Percentiles rank a stretch among this genome's conserved stretches.
phyloP scores from a whole-genome alignment of 2,797 vertebrate genomes.

The Galago senegalensis region DNA sequence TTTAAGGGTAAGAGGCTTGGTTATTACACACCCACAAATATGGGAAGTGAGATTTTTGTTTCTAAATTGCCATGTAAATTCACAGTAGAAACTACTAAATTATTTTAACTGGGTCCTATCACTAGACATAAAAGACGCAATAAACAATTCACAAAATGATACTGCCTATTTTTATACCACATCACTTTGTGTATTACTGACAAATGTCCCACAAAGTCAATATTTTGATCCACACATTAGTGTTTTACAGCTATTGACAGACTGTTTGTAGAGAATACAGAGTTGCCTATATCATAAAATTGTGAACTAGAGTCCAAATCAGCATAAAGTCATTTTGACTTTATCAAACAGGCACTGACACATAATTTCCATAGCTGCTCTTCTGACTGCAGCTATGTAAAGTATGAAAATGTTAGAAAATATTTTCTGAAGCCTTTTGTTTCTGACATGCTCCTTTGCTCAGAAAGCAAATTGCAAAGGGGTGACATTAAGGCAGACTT shows the following conservation, averaged over 20 bases:
- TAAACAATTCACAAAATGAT: neutral
- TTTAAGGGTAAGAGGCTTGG: too few relatives aligned
- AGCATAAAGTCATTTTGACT: slow-evolving; percentile 15
- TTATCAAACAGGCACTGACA: slow-evolving; percentile 47
- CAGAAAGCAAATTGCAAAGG: slow-evolving; percentile 62
- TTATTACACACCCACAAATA: neutral
- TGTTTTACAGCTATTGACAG: neutral
- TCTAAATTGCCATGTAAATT: slow-evolving; percentile 8
- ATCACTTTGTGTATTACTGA: neutral
- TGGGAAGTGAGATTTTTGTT: neutral
- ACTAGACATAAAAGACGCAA: neutral
- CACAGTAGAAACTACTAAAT: neutral
- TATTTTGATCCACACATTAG: neutral
- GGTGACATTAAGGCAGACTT: slow-evolving; percentile 61
- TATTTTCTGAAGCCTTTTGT: slow-evolving; percentile 49
- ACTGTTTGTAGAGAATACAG: neutral
- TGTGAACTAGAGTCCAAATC: slow-evolving; percentile 45
- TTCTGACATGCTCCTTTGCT: slow-evolving; percentile 10
- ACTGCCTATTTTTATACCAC: neutral
- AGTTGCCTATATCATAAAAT: neutral
- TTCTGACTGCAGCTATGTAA: slow-evolving; percentile 2
- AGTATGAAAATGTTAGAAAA: slow-evolving; percentile 47
- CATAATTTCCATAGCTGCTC: slow-evolving; percentile 38
- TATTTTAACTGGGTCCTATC: neutral
- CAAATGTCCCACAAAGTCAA: neutral